Evolutionary conservation across 2,888 invertebrate genomes (phyloP), one percentile per base, ranked within the genome.

Genomic region (Myopa tessellatipennis): DNA sequence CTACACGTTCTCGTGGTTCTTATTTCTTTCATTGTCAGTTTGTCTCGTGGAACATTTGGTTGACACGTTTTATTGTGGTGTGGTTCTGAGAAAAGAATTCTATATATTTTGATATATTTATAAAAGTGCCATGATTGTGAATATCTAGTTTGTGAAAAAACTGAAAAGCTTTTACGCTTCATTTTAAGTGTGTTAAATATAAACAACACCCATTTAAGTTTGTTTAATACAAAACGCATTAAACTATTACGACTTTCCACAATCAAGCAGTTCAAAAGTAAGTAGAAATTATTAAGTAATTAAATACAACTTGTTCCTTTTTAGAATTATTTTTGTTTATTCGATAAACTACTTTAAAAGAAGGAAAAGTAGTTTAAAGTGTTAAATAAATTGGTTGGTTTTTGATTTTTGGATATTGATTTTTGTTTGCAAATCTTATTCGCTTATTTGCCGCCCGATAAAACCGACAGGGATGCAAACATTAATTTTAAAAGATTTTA

Each of bases 61-160:
- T 36, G 36, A 40, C 6, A 3, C 26, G n/a, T 3, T 63, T 5
- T 7, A n/a, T n/a, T 67, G 1, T 10, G 12, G 4, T 14, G 67
- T 16, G 67, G 40, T 38, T 67, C 6, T 50, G 50, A 50, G 12
- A 68, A 50, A 18, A 40, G 50, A 38, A 68, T 50, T 68, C 40
- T n/a, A 63, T 4, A 12, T 26, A 65, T 14, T 2, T 36, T 34
- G 10, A 14, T 36, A 36, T 36, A 5, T 36, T 10, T 4, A 8
- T 40, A 12, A 65, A 65, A 65, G 65, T 65, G 65, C 65, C 65
- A 65, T 65, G 10, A 16, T 65, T 12, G 4, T 65, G 16, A n/a
- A 65, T 65, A 65, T 60, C 45, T 45, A 45, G 45, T 45, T 10
- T 45, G 45, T n/a, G 26, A 60, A 60, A n/a, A 14, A 60, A 8